Evolutionary conservation across 37 sponge, comb jelly and placozoan genomes (phyloP).

Genomic region (Eunapius fragilis): DNA sequence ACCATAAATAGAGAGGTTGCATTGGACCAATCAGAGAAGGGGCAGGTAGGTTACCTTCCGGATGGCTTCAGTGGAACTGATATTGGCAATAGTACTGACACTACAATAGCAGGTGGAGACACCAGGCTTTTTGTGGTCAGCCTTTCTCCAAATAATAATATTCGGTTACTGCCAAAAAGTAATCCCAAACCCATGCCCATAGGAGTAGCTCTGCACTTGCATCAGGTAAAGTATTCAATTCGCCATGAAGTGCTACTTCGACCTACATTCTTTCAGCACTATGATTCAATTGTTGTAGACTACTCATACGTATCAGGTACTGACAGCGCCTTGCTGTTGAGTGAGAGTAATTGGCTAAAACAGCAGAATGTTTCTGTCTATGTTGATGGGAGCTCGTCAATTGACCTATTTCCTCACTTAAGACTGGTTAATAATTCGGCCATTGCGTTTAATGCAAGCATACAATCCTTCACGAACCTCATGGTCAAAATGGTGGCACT

Average conservation of each 20-base stretch:
- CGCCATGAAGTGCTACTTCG: slow-evolving; percentile 26
- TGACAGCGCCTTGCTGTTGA: slow-evolving; percentile 24
- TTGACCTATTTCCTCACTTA: slow-evolving; percentile 48
- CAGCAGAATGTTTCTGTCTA: slow-evolving; percentile 31
- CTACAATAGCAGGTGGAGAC: slow-evolving; percentile 60
- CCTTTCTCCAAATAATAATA: neutral
- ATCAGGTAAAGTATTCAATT: slow-evolving; percentile 30
- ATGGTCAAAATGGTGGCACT: slow-evolving; percentile 21
- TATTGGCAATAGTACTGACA: slow-evolving; percentile 42
- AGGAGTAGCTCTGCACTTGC: slow-evolving; percentile 42
- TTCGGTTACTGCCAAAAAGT: slow-evolving; percentile 15
- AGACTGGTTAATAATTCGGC: slow-evolving; percentile 26
- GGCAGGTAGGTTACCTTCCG: slow-evolving; percentile 43
- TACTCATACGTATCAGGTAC: slow-evolving; percentile 28
- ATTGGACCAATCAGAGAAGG: slow-evolving; percentile 60
- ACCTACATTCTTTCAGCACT: slow-evolving; percentile 64
- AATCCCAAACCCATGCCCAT: slow-evolving; percentile 40
- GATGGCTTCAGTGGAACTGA: slow-evolving; percentile 47
- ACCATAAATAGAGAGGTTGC: slow-evolving; percentile 9
- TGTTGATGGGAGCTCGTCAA: slow-evolving; percentile 46
- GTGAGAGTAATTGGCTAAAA: slow-evolving; percentile 29
- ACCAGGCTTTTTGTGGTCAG: slow-evolving; percentile 49
- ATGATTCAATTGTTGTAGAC: slow-evolving; percentile 49
- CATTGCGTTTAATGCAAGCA: slow-evolving; percentile 8
- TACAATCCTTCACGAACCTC: neutral